phyloP scores from a whole-genome alignment of 2,888 invertebrate species.

The Amblyjoppa fuscipennis region DNA sequence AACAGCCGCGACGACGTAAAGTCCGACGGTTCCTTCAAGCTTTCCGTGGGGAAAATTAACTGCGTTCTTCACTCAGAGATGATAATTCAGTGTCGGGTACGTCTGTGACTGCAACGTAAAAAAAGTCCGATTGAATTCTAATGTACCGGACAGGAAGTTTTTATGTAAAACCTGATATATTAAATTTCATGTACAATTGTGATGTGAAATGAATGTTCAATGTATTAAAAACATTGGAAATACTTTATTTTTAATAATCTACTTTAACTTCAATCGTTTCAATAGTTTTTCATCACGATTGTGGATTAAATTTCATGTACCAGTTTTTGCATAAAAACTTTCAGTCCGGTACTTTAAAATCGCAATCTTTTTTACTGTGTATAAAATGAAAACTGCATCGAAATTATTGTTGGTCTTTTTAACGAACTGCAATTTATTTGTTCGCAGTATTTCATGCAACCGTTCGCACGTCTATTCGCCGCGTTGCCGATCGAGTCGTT shows the following conservation, averaged over 20 bases:
- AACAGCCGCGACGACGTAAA: slow-evolving; percentile 86
- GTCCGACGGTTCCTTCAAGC: slow-evolving; percentile 90
- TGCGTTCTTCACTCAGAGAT: slow-evolving; percentile 89
- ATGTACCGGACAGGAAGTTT: no score
- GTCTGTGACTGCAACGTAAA: slow-evolving; percentile 1
- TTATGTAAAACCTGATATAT: no score
- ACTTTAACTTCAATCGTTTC: no score
- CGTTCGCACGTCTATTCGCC: slow-evolving; percentile 80
- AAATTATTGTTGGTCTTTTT: background rate
- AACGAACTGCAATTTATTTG: background rate
- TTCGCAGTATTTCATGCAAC: slow-evolving; percentile 87
- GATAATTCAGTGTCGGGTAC: slow-evolving; percentile 89
- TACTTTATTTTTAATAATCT: no score
- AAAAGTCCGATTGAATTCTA: no score
- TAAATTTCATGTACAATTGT: no score
- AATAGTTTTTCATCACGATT: background rate
- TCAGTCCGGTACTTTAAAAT: no score
- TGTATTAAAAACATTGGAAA: no score
- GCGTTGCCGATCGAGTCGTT: slow-evolving; percentile 60
- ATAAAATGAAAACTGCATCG: background rate
- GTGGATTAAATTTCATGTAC: no score
- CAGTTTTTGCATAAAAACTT: no score
- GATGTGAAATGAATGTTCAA: no score
- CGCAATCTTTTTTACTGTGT: no score
- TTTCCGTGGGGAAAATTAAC: slow-evolving; percentile 91